Evolutionary conservation across 2,888 invertebrate species (phyloP).

Genomic region (Trachelus stipa): DNA sequence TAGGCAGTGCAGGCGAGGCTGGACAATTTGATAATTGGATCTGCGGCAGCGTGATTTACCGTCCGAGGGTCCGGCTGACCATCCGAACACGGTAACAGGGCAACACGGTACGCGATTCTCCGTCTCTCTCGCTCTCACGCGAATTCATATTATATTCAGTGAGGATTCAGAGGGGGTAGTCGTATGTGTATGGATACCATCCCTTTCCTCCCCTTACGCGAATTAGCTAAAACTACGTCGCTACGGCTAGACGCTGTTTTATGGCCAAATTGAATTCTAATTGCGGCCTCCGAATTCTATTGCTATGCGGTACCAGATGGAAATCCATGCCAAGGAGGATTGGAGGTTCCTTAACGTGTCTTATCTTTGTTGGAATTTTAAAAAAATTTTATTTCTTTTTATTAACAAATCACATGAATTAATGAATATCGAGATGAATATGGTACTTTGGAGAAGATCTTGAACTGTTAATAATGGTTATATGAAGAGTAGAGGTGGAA

Average conservation of each 20-base stretch:
- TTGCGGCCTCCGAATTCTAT: background rate
- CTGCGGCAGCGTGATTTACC: constrained; percentile 61
- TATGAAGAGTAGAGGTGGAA: background rate
- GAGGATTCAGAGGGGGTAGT: constrained; percentile 15
- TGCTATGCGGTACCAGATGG: background rate
- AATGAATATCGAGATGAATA: background rate
- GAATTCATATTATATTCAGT: constrained; percentile 18
- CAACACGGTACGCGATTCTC: constrained; percentile 8
- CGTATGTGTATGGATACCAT: background rate
- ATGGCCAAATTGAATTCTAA: constrained; percentile 29
- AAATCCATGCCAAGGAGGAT: background rate
- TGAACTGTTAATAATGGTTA: background rate
- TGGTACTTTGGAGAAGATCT: background rate
- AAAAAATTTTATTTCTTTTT: background rate
- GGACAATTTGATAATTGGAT: constrained; percentile 66
- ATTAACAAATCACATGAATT: background rate
- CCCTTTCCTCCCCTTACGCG: constrained; percentile 20
- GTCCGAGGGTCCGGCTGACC: constrained; percentile 55
- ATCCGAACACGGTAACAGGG: constrained; percentile 25
- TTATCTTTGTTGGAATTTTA: background rate
- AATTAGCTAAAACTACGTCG: constrained; percentile 48
- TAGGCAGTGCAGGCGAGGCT: constrained; percentile 43
- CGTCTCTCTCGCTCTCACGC: background rate
- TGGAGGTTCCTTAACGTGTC: background rate
- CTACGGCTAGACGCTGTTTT: constrained; percentile 51